phyloP scores from a whole-genome alignment of 2,113 vertebrate species.

The Oxygymnocypris stewartii region DNA sequence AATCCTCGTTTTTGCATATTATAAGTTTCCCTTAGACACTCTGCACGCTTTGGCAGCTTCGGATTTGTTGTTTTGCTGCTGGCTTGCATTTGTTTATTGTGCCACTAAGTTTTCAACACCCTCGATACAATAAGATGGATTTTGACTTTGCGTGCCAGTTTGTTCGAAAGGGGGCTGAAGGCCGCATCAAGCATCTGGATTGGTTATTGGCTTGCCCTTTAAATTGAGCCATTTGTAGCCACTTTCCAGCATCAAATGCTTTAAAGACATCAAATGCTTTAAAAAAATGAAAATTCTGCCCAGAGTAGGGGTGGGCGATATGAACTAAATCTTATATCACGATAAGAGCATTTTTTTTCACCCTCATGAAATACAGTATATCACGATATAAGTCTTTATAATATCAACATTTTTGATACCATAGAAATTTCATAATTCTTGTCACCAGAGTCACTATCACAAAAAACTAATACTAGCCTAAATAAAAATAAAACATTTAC shows the following conservation, averaged over 20 bases:
- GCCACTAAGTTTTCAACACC: constrained; percentile 43
- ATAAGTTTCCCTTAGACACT: constrained; percentile 46
- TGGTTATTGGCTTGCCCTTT: constrained; percentile 54
- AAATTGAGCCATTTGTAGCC: constrained; percentile 1
- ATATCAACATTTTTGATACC: too few species aligned
- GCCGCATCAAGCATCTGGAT: constrained; percentile 20
- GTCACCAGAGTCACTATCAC: too few species aligned
- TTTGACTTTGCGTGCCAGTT: constrained; percentile 51
- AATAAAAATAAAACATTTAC: too few species aligned
- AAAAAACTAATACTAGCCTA: too few species aligned
- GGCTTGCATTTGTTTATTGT: constrained; percentile 57
- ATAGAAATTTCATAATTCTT: too few species aligned
- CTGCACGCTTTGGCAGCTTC: constrained; percentile 24
- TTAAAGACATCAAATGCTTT: neutral
- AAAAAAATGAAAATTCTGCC: neutral
- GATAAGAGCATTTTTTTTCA: too few species aligned
- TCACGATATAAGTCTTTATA: too few species aligned
- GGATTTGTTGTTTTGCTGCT: constrained; percentile 32
- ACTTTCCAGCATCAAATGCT: neutral
- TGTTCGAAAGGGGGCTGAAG: constrained; percentile 40
- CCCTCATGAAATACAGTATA: too few species aligned
- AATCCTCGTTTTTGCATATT: constrained; percentile 73
- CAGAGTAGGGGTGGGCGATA: too few species aligned
- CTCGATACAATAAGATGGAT: constrained; percentile 50
- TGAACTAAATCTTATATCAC: too few species aligned